Percentiles rank a stretch among this genome's conserved stretches.
Conservation (phyloP, 2,888 invertebrate species). For the Eupithecia tripunctaria region DNA sequence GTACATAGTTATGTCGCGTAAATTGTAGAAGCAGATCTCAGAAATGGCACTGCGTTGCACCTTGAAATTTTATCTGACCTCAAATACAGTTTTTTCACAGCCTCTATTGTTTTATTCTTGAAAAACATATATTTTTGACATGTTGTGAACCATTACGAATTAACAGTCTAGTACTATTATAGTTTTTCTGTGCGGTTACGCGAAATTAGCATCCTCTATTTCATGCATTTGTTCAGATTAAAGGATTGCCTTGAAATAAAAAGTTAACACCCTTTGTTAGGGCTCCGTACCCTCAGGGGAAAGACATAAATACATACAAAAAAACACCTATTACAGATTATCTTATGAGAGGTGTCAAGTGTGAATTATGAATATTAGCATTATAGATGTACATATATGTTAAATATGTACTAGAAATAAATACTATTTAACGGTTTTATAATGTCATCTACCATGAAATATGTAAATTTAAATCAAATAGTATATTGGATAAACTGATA, state of each 20-base stretch:
- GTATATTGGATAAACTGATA: not conserved
- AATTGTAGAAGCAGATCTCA: constrained; percentile 51
- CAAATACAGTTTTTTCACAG: constrained; percentile 69
- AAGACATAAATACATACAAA: no score
- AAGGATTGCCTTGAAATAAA: not conserved
- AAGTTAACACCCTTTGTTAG: not conserved
- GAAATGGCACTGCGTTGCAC: constrained; percentile 58
- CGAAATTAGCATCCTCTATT: not conserved
- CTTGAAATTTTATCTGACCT: constrained; percentile 45
- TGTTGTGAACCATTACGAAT: not conserved
- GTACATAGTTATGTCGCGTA: constrained; percentile 16
- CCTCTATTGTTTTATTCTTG: constrained; percentile 56
- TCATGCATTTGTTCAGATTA: not conserved
- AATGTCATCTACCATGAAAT: not conserved
- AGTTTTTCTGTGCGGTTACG: not conserved
- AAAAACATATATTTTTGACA: not conserved
- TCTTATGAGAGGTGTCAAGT: not conserved
- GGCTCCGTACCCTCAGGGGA: not conserved
- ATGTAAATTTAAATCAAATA: not conserved
- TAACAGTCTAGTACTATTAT: not conserved
- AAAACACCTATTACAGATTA: no score
- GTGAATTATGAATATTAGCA: not conserved
- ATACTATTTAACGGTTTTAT: not conserved
- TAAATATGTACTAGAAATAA: not conserved
- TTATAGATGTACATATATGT: not conserved